A percentile compares a stretch with the other conserved stretches of the same genome.
These are phyloP conservation scores for Sebastes taczanowskii DNA, from an alignment of 2,797 vertebrate species.

Conservation along the genomic window DNA sequence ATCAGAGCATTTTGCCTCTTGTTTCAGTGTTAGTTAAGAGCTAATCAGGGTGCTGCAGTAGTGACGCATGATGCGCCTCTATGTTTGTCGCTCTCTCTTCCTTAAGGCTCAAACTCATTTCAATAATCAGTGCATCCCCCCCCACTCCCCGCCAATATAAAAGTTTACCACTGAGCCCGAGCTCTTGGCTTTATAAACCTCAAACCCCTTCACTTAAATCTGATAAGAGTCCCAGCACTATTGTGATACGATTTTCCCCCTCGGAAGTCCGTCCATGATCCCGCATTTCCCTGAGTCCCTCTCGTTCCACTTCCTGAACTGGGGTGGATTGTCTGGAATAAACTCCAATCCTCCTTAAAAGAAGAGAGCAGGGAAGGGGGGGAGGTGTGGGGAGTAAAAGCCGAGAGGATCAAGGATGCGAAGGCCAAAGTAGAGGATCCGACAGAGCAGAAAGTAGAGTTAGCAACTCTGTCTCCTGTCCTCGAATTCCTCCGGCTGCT, in stretches of 20 bases:
- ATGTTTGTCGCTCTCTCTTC: slow-evolving; percentile 29
- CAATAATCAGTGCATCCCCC: slow-evolving; percentile 49
- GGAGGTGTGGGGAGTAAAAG: slow-evolving; percentile 41
- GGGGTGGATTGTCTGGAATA: slow-evolving; percentile 81
- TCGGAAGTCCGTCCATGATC: slow-evolving; percentile 79
- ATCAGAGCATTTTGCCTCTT: slow-evolving; percentile 13
- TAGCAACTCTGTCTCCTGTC: slow-evolving; percentile 51
- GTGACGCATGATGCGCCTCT: slow-evolving; percentile 7
- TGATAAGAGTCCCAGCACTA: slow-evolving; percentile 78
- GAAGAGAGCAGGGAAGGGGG: slow-evolving; percentile 43
- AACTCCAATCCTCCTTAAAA: slow-evolving; percentile 82
- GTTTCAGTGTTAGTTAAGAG: slow-evolving; percentile 23
- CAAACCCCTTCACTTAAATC: slow-evolving; percentile 76
- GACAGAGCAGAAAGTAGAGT: slow-evolving; percentile 57
- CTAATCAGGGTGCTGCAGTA: slow-evolving; percentile 12
- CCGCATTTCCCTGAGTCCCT: slow-evolving; percentile 75
- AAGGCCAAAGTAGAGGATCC: slow-evolving; percentile 71
- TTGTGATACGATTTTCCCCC: slow-evolving; percentile 77
- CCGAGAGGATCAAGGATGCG: slow-evolving; percentile 72
- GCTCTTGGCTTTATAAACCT: slow-evolving; percentile 67
- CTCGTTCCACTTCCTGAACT: slow-evolving; percentile 78
- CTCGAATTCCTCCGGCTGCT: slow-evolving; percentile 29
- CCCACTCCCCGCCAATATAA: slow-evolving; percentile 20
- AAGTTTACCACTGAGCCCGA: slow-evolving; percentile 68
- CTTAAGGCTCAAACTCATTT: slow-evolving; percentile 45